Base-by-base conservation (phyloP, 2,797 vertebrate genomes). In the Salarias fasciatus region DNA sequence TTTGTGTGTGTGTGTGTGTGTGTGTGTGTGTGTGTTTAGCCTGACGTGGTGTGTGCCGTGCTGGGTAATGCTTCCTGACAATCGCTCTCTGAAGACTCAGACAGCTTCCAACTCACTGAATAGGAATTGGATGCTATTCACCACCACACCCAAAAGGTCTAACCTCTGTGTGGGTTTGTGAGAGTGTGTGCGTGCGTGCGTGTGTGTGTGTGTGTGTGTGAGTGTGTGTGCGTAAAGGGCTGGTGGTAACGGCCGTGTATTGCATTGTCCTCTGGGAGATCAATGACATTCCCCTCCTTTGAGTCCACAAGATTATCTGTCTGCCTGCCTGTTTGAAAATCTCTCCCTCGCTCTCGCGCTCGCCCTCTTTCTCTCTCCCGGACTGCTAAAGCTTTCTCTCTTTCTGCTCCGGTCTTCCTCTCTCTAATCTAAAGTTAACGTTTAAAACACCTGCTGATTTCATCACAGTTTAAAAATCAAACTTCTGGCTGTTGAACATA, bases 211-310 rank as follows among this genome's bases (percentile, higher is more conserved):
- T 45, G 70, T 41, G 51, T 53, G 74, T 65, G 73, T 61, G 52
- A 56, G 61, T 61, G 69, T 59, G 72, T 61, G 62, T 43, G 49
- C 6, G 47, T 35, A 75, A 65, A 81, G 75, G 62, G 59, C 76
- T 55, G 40, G n/a, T n/a, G n/a, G n/a, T n/a, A n/a, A n/a, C n/a
- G n/a, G n/a, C n/a, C n/a, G n/a, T 50, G 77, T 59, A 75, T 75
- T 62, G 78, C 80, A 80, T 89, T 90, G 85, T 88, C 80, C 85
- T 83, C 66, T 69, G 58, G 56, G 69, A 89, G 84, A 87, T 91
- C 88, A 91, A 91, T 88, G 82, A 84, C 85, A 87, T 88, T 90
- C 84, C 68, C 80, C 36, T 86, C 73, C 75, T 87, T 87, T 88
- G 69, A 88, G 80, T 68, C 64, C 41, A 58, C 84, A n/a, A 86